These are phyloP conservation scores for Scaptomyza montana DNA, from an alignment of 1,140 invertebrate species.

Conservation along the genomic window DNA sequence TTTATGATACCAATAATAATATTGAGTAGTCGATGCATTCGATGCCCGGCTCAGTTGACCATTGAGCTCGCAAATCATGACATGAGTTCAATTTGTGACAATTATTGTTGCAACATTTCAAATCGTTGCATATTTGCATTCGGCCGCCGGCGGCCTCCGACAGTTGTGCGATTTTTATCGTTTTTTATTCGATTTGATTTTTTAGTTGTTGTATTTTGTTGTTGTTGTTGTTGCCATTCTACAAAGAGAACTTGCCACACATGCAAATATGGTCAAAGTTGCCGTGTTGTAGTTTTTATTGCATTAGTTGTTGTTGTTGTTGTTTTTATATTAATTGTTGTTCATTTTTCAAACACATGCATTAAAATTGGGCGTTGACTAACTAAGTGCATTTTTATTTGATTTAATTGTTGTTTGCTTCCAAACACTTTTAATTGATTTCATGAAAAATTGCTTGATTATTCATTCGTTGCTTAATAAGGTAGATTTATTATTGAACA, in stretches of 20 bases:
- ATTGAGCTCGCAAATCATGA: constrained; percentile 44
- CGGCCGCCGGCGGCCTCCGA: constrained; percentile 43
- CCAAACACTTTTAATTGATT: constrained; percentile 28
- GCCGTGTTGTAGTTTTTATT: constrained; percentile 7
- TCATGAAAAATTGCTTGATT: constrained; percentile 3
- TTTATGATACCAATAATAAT: constrained; percentile 2
- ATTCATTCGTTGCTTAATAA: neutral
- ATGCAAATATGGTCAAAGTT: constrained; percentile 21
- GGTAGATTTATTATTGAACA: neutral
- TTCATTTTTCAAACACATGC: constrained; percentile 37
- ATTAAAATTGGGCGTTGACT: constrained; percentile 58
- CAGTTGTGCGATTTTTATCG: constrained; percentile 53
- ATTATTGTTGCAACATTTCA: constrained; percentile 64
- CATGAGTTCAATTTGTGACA: constrained; percentile 64
- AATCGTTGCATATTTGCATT: constrained; percentile 49
- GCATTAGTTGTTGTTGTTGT: constrained; percentile 12
- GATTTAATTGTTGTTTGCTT: constrained; percentile 29
- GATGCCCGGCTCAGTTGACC: neutral
- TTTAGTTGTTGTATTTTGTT: neutral
- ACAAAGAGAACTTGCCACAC: constrained; percentile 27
- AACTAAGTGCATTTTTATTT: constrained; percentile 47
- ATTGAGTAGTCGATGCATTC: constrained; percentile 5
- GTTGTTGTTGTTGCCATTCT: constrained; percentile 5
- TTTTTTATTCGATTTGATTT: constrained; percentile 52
- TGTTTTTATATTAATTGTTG: constrained; percentile 48